These are phyloP conservation scores for Sylvietta virens DNA, from an alignment of 2,113 vertebrate species.

Conservation along the genomic window DNA sequence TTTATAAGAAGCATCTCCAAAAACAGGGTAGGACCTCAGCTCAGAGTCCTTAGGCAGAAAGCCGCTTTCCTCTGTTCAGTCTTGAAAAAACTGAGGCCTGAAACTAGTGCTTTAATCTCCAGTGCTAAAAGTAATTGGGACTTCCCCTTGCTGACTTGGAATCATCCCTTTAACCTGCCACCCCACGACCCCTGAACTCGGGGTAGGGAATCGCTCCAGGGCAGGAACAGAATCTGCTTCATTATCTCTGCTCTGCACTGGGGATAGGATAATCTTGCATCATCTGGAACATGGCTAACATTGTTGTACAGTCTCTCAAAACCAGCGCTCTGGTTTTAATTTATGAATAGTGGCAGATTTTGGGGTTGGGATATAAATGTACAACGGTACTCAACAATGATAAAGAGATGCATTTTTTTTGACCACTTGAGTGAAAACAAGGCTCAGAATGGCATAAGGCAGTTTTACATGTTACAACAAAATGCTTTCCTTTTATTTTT, in stretches of 20 bases:
- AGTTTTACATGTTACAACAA: background rate
- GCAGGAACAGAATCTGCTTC: background rate
- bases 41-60: background rate
- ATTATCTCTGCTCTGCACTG: background rate
- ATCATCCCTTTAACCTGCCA: background rate
- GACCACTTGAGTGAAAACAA: background rate
- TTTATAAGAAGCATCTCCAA: background rate
- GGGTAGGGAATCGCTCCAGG: background rate
- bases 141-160: background rate
- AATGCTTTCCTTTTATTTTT: background rate
- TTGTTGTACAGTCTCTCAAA: background rate
- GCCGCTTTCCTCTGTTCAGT: background rate
- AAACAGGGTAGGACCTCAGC: background rate
- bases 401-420: background rate
- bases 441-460: rapidly evolving
- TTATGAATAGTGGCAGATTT: background rate
- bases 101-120: background rate
- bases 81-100: background rate
- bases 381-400: background rate
- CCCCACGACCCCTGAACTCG: background rate
- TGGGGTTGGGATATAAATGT: background rate
- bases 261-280: rapidly evolving
- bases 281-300: background rate
- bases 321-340: background rate
- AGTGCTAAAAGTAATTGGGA: background rate